Conservation (phyloP, 2,113 vertebrate genomes). For the Cynoglossus semilaevis region DNA sequence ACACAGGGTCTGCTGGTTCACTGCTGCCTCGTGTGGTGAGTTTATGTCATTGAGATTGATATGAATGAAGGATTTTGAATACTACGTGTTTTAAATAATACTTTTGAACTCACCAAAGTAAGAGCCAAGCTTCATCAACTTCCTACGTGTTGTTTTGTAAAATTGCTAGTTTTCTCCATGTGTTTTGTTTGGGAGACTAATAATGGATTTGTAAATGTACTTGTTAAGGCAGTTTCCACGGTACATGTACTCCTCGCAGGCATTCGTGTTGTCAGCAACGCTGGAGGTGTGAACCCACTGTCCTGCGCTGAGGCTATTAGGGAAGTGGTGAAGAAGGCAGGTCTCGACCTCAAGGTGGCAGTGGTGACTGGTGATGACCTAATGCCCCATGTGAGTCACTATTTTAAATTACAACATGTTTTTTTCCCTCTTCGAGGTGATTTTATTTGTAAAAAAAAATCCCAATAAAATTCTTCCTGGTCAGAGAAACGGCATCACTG, state of each 20-base stretch:
- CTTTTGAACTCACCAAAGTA: too few relatives aligned
- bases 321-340: conserved; percentile 79
- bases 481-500: conserved; percentile 76
- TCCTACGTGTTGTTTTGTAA: too few relatives aligned
- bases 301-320: conserved; percentile 80
- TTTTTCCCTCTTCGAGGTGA: background rate
- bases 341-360: conserved; percentile 82
- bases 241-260: conserved; percentile 59
- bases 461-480: background rate
- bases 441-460: too few relatives aligned
- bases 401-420: background rate
- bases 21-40: too few relatives aligned
- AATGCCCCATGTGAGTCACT: conserved; percentile 76
- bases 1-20: too few relatives aligned
- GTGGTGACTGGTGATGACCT: conserved; percentile 88
- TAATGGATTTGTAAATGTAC: background rate
- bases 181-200: too few relatives aligned
- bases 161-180: too few relatives aligned
- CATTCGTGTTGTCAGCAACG: conserved; percentile 84
- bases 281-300: conserved; percentile 83
- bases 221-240: background rate
- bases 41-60: too few relatives aligned
- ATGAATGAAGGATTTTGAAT: too few relatives aligned
- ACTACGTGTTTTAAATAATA: too few relatives aligned
- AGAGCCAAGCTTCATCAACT: too few relatives aligned